Evolutionary conservation across 1,140 invertebrate species (phyloP).

Genomic region (Aleiodes sp.): DNA sequence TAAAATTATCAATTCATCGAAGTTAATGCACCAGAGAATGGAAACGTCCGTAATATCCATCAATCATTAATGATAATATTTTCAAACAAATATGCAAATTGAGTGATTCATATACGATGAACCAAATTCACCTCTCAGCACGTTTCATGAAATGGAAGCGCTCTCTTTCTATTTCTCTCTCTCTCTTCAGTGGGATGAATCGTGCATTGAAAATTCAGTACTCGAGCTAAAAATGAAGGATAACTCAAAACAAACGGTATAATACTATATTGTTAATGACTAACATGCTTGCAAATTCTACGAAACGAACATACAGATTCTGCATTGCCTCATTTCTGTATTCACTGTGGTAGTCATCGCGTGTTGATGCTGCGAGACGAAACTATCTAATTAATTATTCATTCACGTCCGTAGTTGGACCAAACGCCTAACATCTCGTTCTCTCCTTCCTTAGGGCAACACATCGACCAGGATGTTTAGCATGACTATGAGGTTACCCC

Average conservation of each 20-base stretch:
- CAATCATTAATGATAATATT: no score
- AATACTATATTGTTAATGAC: background rate
- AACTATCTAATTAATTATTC: conserved; percentile 53
- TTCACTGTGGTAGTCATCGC: conserved; percentile 17
- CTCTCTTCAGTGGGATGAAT: no score
- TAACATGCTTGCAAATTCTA: conserved; percentile 13
- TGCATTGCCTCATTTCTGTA: conserved; percentile 19
- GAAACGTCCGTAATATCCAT: no score
- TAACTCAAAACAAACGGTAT: background rate
- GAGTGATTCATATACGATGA: no score
- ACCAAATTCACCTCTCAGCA: no score
- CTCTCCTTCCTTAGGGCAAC: conserved; percentile 45
- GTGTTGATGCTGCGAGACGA: conserved; percentile 31
- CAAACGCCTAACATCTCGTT: conserved; percentile 38
- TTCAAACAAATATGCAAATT: no score
- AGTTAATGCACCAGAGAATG: no score
- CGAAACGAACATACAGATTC: background rate
- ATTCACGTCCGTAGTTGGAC: conserved; percentile 46
- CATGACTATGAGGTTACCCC: conserved; percentile 42
- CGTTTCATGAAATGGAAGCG: no score
- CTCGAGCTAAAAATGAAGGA: no score
- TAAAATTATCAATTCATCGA: no score
- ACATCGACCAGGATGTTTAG: conserved; percentile 47
- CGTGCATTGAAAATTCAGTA: no score
- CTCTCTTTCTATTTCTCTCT: no score